These are phyloP conservation scores for Phylloscopus collybita DNA, from an alignment of 2,797 vertebrate species.

Conservation along the genomic window DNA sequence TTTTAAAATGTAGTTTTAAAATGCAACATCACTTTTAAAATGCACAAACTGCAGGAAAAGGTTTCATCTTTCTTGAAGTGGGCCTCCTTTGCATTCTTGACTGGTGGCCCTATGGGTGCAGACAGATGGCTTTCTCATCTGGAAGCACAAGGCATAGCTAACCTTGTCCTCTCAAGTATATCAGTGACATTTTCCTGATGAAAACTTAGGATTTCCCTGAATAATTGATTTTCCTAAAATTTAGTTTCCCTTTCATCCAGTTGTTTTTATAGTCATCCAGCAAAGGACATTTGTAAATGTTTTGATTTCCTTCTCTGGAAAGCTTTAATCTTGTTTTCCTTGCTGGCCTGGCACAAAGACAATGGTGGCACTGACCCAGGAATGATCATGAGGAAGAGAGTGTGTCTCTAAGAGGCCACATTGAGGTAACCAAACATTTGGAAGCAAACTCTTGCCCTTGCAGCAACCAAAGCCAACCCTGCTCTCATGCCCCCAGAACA, in stretches of 20 bases:
- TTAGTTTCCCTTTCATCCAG: neutral
- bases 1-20: neutral
- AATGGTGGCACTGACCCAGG: neutral
- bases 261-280: neutral
- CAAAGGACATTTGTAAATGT: neutral
- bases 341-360: neutral
- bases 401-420: neutral
- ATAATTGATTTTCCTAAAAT: neutral
- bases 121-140: neutral
- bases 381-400: neutral
- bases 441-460: neutral
- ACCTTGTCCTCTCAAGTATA: neutral
- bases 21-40: neutral
- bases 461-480: neutral
- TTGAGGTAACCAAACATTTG: neutral
- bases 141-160: neutral
- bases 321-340: neutral
- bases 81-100: neutral
- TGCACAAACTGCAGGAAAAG: neutral
- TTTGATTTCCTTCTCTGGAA: neutral
- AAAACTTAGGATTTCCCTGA: neutral
- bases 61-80: neutral
- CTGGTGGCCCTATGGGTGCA: neutral
- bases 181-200: neutral
- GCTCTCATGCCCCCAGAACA: neutral